phyloP scores from a whole-genome alignment of 2,797 vertebrate species.

The Eulemur coronatus region DNA sequence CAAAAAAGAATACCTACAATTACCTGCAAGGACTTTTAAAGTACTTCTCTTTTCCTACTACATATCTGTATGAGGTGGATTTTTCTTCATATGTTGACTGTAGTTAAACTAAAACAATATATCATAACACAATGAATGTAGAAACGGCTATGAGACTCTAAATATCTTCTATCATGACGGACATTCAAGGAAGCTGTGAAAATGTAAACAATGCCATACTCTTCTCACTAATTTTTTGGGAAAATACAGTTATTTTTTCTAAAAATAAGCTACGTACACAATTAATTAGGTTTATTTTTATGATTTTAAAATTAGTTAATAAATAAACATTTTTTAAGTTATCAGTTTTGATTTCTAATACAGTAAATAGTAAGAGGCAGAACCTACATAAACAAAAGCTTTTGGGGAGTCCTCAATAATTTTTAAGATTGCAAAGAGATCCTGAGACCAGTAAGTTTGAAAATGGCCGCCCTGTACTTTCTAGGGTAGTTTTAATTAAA shows the following conservation, averaged over 20 bases:
- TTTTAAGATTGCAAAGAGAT: slow-evolving; percentile 25
- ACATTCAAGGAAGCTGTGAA: neutral
- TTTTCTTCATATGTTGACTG: neutral
- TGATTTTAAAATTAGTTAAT: slow-evolving; percentile 42
- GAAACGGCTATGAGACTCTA: neutral
- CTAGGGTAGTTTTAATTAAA: slow-evolving; percentile 3
- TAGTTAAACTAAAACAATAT: neutral
- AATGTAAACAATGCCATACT: neutral
- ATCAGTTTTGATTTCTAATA: slow-evolving; percentile 45
- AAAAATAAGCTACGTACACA: neutral
- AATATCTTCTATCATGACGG: neutral
- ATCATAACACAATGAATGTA: neutral
- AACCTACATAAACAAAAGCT: slow-evolving; percentile 11
- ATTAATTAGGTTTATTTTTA: neutral
- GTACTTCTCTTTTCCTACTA: neutral
- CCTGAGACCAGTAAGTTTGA: neutral
- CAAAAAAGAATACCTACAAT: neutral
- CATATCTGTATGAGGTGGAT: neutral
- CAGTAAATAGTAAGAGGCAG: neutral
- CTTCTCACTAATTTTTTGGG: neutral
- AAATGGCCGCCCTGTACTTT: neutral
- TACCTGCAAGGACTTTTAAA: neutral
- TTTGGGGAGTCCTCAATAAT: neutral
- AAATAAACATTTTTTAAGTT: neutral
- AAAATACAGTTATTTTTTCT: neutral